Percentiles rank a stretch among this genome's conserved stretches.
Evolutionary conservation across 2,113 vertebrate genomes (phyloP).

Genomic region (Anarrhichthys ocellatus): DNA sequence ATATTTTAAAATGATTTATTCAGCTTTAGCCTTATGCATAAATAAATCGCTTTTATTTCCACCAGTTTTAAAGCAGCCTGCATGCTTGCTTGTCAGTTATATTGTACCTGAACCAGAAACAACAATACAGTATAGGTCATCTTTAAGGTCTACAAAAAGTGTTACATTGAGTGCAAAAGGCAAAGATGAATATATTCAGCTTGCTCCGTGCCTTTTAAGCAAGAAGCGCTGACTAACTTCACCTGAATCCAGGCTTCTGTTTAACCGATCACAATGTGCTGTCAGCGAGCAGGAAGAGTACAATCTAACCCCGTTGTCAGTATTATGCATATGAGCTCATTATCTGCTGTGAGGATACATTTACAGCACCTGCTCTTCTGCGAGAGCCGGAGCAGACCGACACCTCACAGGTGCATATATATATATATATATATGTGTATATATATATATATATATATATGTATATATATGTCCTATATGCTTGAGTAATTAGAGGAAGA

Average conservation of each 20-base stretch:
- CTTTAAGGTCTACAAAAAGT: background rate
- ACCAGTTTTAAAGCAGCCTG: background rate
- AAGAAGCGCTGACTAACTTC: constrained; percentile 56
- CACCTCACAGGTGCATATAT: constrained; percentile 31
- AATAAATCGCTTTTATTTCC: background rate
- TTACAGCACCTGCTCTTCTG: constrained; percentile 29
- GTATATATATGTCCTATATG: constrained; percentile 2
- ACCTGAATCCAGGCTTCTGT: constrained; percentile 43
- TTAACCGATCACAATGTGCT: constrained; percentile 69
- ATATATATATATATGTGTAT: background rate
- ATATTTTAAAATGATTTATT: background rate
- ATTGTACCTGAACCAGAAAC: constrained; percentile 6
- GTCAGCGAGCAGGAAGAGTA: constrained; percentile 52
- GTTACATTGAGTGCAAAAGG: constrained; percentile 14
- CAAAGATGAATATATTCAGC: constrained; percentile 20
- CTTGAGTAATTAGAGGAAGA: constrained; percentile 64
- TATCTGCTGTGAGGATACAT: constrained; percentile 69
- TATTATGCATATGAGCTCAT: constrained; percentile 81
- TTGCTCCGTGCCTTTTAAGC: constrained; percentile 41
- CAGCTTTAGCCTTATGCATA: background rate
- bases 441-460: no score
- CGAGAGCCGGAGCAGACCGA: constrained; percentile 17
- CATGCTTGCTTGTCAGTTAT: background rate
- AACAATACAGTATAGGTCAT: background rate
- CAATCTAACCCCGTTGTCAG: constrained; percentile 68